Evolutionary conservation across 2,888 invertebrate species (phyloP), one percentile per base, ranked within the genome.

Genomic region (Drosophila atripex): DNA sequence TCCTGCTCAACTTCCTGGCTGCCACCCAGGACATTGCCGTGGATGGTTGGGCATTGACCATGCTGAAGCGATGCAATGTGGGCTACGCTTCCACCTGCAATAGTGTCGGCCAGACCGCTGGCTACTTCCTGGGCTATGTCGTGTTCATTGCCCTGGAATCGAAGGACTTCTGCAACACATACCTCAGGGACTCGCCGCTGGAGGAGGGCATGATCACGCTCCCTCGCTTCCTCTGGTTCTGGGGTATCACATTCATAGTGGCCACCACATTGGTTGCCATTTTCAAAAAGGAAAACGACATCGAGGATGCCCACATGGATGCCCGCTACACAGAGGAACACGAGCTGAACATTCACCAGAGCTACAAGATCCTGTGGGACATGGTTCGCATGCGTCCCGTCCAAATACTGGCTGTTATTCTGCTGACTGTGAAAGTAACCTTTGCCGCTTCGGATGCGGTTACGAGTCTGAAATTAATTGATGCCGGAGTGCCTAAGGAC

Each of bases 21-120:
- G 99, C 99, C 2, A 99, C 99, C 1, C 99, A 99, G 93, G 99
- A 99, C 91, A 99, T 99, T 88, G 99, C 98, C 14, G 99, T 99
- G 0, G 99, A 99, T 93, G 99, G 99, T 21, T 99, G 99, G 99
- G 99, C 99, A 0, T 93, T 99, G 11, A 99, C 99, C 0, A 99
- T 99, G 98, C 93, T 99, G 1, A 97, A 97, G 88, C 96, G 97
- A 95, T 97, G 95, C 83, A 99, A 99, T 92, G 98, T 99, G 4
- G 98, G 97, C 2, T 98, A 99, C 93, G 99, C 99, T 0, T 99
- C 99, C 1, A 99, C 99, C 0, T 99, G 99, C 90, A 99, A 99
- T 90, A 97, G 97, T 80, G 98, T 99, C 0, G 99, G 99, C 3
- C 99, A 99, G 93, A 99, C 99, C 0, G 97, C 98, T 38, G 99